phyloP scores from a whole-genome alignment of 1,140 invertebrate species.

The Lanistes nyassanus region DNA sequence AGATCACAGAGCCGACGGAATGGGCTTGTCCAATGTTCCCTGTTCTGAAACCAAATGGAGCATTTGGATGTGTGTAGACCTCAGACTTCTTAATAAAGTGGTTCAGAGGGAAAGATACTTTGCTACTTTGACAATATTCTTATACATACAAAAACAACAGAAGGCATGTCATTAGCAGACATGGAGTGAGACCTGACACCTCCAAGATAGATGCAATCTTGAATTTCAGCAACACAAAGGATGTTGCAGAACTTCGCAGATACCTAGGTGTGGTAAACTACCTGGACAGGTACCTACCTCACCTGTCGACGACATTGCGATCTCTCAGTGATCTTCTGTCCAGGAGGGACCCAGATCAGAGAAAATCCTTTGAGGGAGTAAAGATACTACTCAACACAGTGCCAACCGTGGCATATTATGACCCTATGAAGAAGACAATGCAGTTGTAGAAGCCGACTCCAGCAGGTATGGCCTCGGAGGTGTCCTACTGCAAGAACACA shows the following conservation, averaged over 20 bases:
- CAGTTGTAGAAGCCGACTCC: constrained; percentile 40
- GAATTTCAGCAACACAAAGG: background rate
- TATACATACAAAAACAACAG: background rate
- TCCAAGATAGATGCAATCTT: constrained; percentile 14
- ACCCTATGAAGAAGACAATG: constrained; percentile 14
- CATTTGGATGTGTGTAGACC: background rate
- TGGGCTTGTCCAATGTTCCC: background rate
- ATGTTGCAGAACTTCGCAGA: constrained; percentile 1
- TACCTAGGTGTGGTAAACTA: constrained; percentile 20
- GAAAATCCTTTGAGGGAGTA: too few species aligned
- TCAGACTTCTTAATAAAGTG: background rate
- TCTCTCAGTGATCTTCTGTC: constrained; percentile 15
- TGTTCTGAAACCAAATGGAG: background rate
- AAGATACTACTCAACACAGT: constrained; percentile 31
- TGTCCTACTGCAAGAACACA: constrained; percentile 34
- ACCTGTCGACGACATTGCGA: constrained; percentile 18
- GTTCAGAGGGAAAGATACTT: constrained; percentile 4
- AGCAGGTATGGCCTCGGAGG: constrained; percentile 39
- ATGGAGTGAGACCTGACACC: constrained; percentile 41
- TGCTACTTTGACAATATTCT: constrained; percentile 28
- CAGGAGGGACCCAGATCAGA: too few species aligned
- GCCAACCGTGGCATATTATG: background rate
- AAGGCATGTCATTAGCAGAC: constrained; percentile 32
- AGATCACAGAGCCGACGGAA: background rate
- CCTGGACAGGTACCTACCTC: constrained; percentile 24